Evolutionary conservation across 37 sponge, comb jelly and placozoan genomes (phyloP), one percentile per base, ranked within the genome.

Genomic region (Halisarca cf. caerulea): DNA sequence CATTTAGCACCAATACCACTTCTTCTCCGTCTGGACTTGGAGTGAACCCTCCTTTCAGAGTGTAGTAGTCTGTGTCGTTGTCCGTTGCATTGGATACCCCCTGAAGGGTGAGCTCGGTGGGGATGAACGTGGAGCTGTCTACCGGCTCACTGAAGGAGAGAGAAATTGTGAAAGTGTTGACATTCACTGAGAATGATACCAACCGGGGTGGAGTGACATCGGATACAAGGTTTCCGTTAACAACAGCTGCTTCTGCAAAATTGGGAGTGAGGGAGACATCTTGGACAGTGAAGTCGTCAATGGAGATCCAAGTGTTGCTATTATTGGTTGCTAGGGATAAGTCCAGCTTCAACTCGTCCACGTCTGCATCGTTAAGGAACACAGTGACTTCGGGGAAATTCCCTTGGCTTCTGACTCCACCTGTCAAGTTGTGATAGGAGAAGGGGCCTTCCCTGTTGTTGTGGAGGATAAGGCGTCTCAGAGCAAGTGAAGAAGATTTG

Each of bases 131-230:
- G 32, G 25, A 53, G 21, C 87, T 83, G 5, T 86, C 83, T 17
- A 96, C 94, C 4, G 87, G 87, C 62, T 96, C 97, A 85, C 87
- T 77, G 54, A 96, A 96, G 71, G 79, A 80, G 23, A 91, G 58
- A 28, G 78, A 37, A 7, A 91, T 85, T 40, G 55, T 53, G 43
- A 59, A 85, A 6, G 57, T 34, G 57, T 84, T 81, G 1, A 95
- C 44, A 75, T 83, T 84, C 1, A 91, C 88, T 21, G 37, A 6
- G 84, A 85, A 96, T 8, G 59, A 87, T 21, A 30, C 27, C n/a
- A 96, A 66, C 3, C 9, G 32, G 0, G 97, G 97, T 18, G 34
- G 38, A 33, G 97, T 96, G 0, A 85, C 86, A 85, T 96, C 97
- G 25, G 66, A 6, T 3, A 4, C 15, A 47, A 14, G 51, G 3